A percentile compares a stretch with the other conserved stretches of the same genome.
Evolutionary conservation across 2,797 vertebrate species (phyloP).

Genomic region (Tachyglossus aculeatus): DNA sequence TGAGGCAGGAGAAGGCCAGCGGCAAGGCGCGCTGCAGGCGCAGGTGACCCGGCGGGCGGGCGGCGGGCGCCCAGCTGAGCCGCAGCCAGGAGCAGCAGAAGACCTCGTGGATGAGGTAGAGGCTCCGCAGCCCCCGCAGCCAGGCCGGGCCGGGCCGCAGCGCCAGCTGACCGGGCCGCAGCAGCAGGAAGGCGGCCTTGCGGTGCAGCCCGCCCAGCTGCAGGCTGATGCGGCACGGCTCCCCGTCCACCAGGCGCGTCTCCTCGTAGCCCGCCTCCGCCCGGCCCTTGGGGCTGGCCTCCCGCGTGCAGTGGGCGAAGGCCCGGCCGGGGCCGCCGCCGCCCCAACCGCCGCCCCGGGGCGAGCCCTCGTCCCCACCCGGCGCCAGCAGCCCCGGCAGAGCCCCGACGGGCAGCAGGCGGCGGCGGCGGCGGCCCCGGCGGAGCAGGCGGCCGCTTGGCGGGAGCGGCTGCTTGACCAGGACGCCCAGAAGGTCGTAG

Average conservation of each 20-base stretch:
- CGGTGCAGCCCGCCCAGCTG: slow-evolving; percentile 55
- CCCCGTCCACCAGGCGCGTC: slow-evolving; percentile 57
- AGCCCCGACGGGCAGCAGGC: slow-evolving; percentile 62
- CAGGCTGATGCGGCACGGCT: slow-evolving; percentile 56
- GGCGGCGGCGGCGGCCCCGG: slow-evolving; percentile 45
- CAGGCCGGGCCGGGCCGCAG: slow-evolving; percentile 66
- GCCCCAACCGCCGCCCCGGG: slow-evolving; percentile 55
- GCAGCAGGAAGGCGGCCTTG: slow-evolving; percentile 60
- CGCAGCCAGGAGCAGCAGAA: slow-evolving; percentile 64
- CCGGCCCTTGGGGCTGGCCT: slow-evolving; percentile 51
- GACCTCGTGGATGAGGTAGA: slow-evolving; percentile 70
- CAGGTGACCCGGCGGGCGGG: slow-evolving; percentile 40
- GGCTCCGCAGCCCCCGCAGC: slow-evolving; percentile 59
- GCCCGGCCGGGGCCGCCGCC: slow-evolving; percentile 53
- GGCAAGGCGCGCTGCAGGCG: slow-evolving; percentile 55
- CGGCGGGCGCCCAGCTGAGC: slow-evolving; percentile 30
- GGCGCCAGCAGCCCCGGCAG: slow-evolving; percentile 43
- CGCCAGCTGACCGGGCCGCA: slow-evolving; percentile 60
- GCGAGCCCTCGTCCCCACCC: slow-evolving; percentile 21
- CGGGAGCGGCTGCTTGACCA: slow-evolving; percentile 60
- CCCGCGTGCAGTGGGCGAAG: slow-evolving; percentile 55
- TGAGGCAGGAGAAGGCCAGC: slow-evolving; percentile 69
- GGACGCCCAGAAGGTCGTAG: slow-evolving; percentile 66
- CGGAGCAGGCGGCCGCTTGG: slow-evolving; percentile 31
- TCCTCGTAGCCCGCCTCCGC: slow-evolving; percentile 68